These are phyloP conservation scores for Choreutis nemorana DNA, from an alignment of 2,888 invertebrate genomes.

Conservation along the genomic window DNA sequence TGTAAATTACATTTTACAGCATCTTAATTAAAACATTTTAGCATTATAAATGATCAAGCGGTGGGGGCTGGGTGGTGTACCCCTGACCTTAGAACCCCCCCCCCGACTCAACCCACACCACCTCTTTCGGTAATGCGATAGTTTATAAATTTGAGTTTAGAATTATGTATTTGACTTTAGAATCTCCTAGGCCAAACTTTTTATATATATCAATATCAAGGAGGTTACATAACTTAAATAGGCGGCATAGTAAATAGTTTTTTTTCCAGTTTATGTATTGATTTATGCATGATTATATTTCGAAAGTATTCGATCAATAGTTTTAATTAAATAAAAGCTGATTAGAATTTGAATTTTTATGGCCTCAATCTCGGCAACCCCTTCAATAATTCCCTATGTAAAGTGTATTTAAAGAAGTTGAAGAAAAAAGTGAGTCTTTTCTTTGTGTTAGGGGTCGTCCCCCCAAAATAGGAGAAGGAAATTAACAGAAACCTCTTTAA, in stretches of 20 bases:
- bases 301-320: too few relatives aligned
- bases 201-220: too few relatives aligned
- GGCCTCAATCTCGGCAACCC: constrained; percentile 25
- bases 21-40: constrained; percentile 70
- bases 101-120: too few relatives aligned
- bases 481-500: constrained; percentile 61
- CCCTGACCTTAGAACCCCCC: constrained; percentile 40
- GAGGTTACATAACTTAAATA: too few relatives aligned
- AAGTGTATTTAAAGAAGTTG: constrained; percentile 53
- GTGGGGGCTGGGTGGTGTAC: constrained; percentile 30
- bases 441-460: constrained; percentile 14
- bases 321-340: too few relatives aligned
- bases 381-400: constrained; percentile 41
- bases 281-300: too few relatives aligned
- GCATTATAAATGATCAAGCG: constrained; percentile 67
- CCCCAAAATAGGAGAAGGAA: constrained; percentile 24
- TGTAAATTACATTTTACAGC: constrained; percentile 70
- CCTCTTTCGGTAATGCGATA: constrained; percentile 45
- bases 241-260: too few relatives aligned
- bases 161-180: constrained; percentile 16
- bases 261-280: too few relatives aligned
- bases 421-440: constrained; percentile 20
- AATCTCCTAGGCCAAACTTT: constrained; percentile 7
- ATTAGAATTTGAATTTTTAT: constrained; percentile 32
- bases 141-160: constrained; percentile 23